Percentiles rank a stretch among this genome's conserved stretches.
phyloP scores from a whole-genome alignment of 30 jellyfish, hydroid and myxozoan species.

The Cassiopea xamachana region DNA sequence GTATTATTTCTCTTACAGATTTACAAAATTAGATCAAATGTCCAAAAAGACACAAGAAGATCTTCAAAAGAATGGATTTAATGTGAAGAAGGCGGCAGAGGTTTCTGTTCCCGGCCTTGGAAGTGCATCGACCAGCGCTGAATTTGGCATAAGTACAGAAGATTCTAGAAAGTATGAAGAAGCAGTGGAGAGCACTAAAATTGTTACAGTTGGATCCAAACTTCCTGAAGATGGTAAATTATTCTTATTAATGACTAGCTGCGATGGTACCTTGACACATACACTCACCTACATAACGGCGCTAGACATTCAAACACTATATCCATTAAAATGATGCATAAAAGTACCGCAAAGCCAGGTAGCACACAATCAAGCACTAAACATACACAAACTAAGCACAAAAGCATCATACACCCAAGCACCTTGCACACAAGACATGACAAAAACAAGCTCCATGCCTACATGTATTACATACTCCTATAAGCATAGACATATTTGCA shows the following conservation, averaged over 20 bases:
- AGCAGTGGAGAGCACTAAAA: conserved; percentile 4
- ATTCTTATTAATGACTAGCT: not conserved
- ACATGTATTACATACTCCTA: too few species aligned
- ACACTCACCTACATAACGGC: too few species aligned
- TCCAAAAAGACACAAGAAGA: conserved; percentile 49
- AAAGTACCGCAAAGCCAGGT: not conserved
- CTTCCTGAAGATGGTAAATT: conserved; percentile 51
- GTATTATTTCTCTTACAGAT: not conserved
- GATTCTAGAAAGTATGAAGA: conserved; percentile 25
- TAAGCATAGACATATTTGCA: too few species aligned
- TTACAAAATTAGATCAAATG: conserved; percentile 40
- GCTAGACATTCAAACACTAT: too few species aligned
- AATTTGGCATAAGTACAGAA: not conserved
- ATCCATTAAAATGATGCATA: not conserved
- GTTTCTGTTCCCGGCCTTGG: conserved; percentile 32
- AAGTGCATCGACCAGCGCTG: not conserved
- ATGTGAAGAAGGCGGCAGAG: conserved; percentile 32
- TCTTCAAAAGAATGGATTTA: conserved; percentile 49
- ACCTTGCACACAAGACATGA: not conserved
- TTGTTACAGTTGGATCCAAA: conserved; percentile 41
- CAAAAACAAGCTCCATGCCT: too few species aligned
- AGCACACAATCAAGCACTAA: not conserved
- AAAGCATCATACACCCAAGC: not conserved
- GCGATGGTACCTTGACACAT: not conserved
- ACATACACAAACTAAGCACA: not conserved